Percentiles rank a stretch among this genome's conserved stretches.
Conservation (phyloP, 2,888 invertebrate genomes). For the Ethmia dodecea region DNA sequence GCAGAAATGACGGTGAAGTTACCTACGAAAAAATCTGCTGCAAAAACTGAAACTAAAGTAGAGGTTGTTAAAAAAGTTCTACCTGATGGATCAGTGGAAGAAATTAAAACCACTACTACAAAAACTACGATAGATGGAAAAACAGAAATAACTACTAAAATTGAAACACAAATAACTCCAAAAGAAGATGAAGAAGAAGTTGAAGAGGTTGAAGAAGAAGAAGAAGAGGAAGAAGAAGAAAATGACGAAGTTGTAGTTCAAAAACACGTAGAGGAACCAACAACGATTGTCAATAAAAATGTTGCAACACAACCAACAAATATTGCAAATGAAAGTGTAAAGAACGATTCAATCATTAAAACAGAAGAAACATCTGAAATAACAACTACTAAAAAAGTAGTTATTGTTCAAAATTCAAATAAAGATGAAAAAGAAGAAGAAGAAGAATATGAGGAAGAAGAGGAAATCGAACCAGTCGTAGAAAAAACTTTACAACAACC, state of each 20-base stretch:
- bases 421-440: slow-evolving; percentile 22
- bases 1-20: slow-evolving; percentile 56
- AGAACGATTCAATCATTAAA: slow-evolving; percentile 33
- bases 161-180: slow-evolving; percentile 57
- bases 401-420: slow-evolving; percentile 36
- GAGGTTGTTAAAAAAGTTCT: slow-evolving; percentile 56
- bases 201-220: slow-evolving; percentile 39
- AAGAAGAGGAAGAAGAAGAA: slow-evolving; percentile 40
- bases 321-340: slow-evolving; percentile 33
- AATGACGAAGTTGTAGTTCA: slow-evolving; percentile 24
- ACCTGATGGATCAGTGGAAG: slow-evolving; percentile 59
- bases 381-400: slow-evolving; percentile 50
- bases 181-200: slow-evolving; percentile 52
- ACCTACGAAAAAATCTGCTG: slow-evolving; percentile 56
- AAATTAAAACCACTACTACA: slow-evolving; percentile 63
- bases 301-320: slow-evolving; percentile 21
- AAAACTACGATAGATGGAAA: slow-evolving; percentile 64
- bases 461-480: slow-evolving; percentile 6
- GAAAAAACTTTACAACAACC: slow-evolving; percentile 26
- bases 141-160: slow-evolving; percentile 61
- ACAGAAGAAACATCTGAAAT: slow-evolving; percentile 53
- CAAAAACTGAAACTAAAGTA: slow-evolving; percentile 65
- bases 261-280: slow-evolving; percentile 23
- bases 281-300: slow-evolving; percentile 19
- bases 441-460: slow-evolving; percentile 19